Percentiles rank a stretch among this genome's conserved stretches.
Conservation (phyloP, 2,888 invertebrate genomes). For the Chironomus tentans region DNA sequence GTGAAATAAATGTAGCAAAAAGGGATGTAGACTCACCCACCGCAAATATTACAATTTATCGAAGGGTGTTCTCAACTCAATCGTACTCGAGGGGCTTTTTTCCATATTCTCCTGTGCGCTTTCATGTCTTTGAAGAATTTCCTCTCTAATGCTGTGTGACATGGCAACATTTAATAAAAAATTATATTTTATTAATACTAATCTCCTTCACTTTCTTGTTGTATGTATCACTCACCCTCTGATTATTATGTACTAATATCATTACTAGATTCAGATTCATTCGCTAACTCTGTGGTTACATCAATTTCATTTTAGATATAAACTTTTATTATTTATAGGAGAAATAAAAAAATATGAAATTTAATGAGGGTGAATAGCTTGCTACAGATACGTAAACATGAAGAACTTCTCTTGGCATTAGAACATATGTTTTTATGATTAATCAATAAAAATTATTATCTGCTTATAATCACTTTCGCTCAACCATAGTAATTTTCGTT, state of each 20-base stretch:
- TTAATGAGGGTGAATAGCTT: conserved; percentile 15
- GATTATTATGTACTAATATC: no score
- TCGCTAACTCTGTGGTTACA: no score
- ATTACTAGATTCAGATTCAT: no score
- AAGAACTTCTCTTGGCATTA: neutral
- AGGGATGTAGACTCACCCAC: neutral
- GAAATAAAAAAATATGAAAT: neutral
- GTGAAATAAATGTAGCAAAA: neutral
- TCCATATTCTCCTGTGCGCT: neutral
- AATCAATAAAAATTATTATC: conserved; percentile 24
- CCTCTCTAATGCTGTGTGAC: conserved; percentile 10
- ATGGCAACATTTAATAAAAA: conserved; percentile 27
- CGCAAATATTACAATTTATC: neutral
- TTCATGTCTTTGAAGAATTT: neutral
- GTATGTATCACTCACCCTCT: neutral
- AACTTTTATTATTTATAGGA: neutral
- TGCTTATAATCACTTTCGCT: conserved; percentile 11
- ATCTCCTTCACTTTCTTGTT: conserved; percentile 8
- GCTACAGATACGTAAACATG: neutral
- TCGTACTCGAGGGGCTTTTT: conserved; percentile 1
- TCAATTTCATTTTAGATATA: neutral
- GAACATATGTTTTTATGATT: conserved; percentile 21
- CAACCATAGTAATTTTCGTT: neutral
- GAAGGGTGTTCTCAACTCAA: neutral
- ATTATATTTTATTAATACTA: conserved; percentile 24